phyloP scores from a whole-genome alignment of 92 coral and sea anemone species.

The Montipora capitata region DNA sequence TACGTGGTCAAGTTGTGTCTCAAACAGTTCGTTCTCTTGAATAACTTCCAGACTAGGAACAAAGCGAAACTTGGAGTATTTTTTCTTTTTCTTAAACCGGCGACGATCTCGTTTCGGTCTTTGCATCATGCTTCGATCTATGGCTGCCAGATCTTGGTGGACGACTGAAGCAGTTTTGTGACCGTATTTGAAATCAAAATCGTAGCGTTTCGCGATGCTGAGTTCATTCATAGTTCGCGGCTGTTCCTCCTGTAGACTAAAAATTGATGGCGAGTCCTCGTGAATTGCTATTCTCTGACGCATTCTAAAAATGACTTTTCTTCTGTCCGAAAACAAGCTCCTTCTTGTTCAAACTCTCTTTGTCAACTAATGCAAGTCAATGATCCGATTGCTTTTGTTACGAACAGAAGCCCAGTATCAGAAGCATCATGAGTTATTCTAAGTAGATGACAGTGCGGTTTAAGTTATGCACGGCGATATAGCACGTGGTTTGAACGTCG shows the following conservation, averaged over 20 bases:
- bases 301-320: background rate
- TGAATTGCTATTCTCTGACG: background rate
- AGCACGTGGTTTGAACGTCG: background rate
- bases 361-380: constrained; percentile 18
- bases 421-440: background rate
- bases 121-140: constrained; percentile 73
- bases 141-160: constrained; percentile 61
- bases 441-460: background rate
- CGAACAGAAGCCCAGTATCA: background rate
- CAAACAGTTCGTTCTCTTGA: constrained; percentile 83
- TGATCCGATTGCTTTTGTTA: constrained; percentile 1
- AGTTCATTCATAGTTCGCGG: constrained; percentile 83
- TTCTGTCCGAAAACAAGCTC: constrained; percentile 12
- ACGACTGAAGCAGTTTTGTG: constrained; percentile 68
- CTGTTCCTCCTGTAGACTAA: constrained; percentile 26
- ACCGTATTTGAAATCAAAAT: constrained; percentile 89
- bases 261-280: background rate
- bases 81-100: constrained; percentile 70
- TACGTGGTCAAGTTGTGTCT: constrained; percentile 43
- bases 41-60: constrained; percentile 87
- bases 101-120: constrained; percentile 76
- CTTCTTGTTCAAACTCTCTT: constrained; percentile 1
- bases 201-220: constrained; percentile 70
- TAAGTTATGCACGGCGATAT: background rate
- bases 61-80: constrained; percentile 73